Evolutionary conservation across 2,113 vertebrate species (phyloP).

Genomic region (Hyla sarda): DNA sequence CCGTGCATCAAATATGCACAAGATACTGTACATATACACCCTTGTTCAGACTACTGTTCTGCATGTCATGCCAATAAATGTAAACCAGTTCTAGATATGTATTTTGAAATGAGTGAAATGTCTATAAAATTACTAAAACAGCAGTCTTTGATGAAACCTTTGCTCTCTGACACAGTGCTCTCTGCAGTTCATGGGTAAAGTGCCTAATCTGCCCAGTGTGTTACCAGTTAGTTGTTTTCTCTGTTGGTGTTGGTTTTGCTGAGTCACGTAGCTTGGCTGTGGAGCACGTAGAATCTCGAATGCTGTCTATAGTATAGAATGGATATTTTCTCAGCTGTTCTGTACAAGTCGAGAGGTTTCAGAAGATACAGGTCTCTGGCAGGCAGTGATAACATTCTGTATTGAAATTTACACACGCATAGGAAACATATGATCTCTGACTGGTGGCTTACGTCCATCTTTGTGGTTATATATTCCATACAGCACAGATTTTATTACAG

Average conservation of each 20-base stretch:
- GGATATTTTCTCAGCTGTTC: not conserved
- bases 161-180: constrained; percentile 1
- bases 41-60: no score
- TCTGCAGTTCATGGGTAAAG: constrained; percentile 2
- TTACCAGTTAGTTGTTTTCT: not conserved
- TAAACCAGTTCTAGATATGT: no score
- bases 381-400: not conserved
- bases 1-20: no score
- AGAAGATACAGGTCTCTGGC: no score
- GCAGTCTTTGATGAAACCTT: no score
- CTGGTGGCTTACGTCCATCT: not conserved
- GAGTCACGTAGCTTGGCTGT: constrained; percentile 33
- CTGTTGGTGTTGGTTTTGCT: not conserved
- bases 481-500: constrained; percentile 9
- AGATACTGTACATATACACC: no score
- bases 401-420: not conserved
- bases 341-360: no score
- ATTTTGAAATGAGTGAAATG: no score
- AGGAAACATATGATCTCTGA: not conserved
- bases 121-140: no score
- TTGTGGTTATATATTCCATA: not conserved
- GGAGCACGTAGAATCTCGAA: not conserved
- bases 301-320: not conserved
- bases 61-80: no score
- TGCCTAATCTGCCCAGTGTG: not conserved